Base-by-base conservation (phyloP, 2,888 invertebrate species). In the Platypus cylindrus region DNA sequence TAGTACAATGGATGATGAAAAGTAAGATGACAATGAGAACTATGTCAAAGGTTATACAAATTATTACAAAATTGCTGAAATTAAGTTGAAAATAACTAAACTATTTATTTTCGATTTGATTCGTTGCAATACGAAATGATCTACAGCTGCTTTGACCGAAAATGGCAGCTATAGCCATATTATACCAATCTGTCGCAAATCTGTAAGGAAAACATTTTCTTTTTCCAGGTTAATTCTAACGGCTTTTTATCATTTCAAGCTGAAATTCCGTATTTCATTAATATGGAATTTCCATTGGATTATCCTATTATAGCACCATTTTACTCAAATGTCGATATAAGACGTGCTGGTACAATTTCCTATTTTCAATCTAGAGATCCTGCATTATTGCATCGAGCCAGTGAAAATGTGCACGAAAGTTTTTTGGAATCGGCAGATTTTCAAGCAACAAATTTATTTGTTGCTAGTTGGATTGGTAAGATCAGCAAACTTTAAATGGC, bases 271-370 rank as follows among this genome's bases (percentile, higher is more conserved):
- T 72, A 74, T 32, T 94, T 87, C 59, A 70, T 85, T 52, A 90
- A 90, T 58, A 75, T 83, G 18, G 82, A 90, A 52, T 89, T 91
- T 57, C 90, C 91, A 1, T 64, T 90, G 48, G 86, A 82, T 43
- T 87, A 87, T 58, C 83, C 91, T 0, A 73, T 85, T 2, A 85
- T 95, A 48, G 86, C 93, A 0, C 85, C 86, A 0, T 79, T 93
- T 49, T 90, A 94, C 59, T 76, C 87, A 0, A 93, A 95, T 59
- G 74, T 94, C 3, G 94, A 95, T 56, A 86, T 81, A 0, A 70
- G 77, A 1, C 65, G 63, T 7, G 65, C 73, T 1, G 89, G 93
- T 8, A 63, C 67, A 3, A 73, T 93, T 43, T 80, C 75, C 48
- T 85, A 81, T 55, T 70, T 74, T 44, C 76, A 81, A 56, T 75